Percentiles rank a stretch among this genome's conserved stretches.
Evolutionary conservation across 1,140 invertebrate genomes (phyloP).

Genomic region (Drosophila persimilis): DNA sequence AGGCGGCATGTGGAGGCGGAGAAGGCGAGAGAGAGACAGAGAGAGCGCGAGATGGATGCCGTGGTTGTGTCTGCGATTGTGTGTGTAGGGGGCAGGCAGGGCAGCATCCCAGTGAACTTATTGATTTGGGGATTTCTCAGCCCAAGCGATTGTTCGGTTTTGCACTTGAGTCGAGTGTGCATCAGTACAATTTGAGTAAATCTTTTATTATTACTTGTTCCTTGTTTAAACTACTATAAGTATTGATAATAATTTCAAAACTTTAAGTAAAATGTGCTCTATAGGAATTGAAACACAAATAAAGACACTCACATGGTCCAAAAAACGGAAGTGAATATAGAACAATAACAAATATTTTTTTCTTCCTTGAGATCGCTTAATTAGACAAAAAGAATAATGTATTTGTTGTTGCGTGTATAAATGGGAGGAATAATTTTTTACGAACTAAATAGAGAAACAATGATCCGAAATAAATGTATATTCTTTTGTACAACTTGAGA

Average conservation of each 20-base stretch:
- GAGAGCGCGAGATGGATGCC: neutral
- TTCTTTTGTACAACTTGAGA: conserved; percentile 63
- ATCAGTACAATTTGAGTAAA: conserved; percentile 9
- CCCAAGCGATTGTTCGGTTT: conserved; percentile 4
- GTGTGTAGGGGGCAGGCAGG: neutral
- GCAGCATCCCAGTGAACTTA: conserved; percentile 36
- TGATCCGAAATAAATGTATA: conserved; percentile 27
- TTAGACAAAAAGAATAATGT: conserved; percentile 40
- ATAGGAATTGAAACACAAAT: conserved; percentile 49
- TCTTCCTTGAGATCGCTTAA: conserved; percentile 63
- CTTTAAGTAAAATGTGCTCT: conserved; percentile 52
- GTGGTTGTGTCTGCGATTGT: conserved; percentile 7
- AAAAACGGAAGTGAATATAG: conserved; percentile 34
- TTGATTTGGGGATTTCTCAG: conserved; percentile 8
- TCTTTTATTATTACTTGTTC: conserved; percentile 36
- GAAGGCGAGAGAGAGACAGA: neutral
- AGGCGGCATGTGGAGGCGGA: conserved; percentile 26
- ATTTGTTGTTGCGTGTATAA: conserved; percentile 28
- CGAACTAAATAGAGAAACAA: conserved; percentile 47
- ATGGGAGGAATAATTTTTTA: conserved; percentile 31
- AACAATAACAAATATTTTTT: conserved; percentile 52
- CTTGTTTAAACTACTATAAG: conserved; percentile 26
- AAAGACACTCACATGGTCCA: conserved; percentile 49
- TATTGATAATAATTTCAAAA: conserved; percentile 29
- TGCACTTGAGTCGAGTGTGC: conserved; percentile 9